These are phyloP conservation scores for Panopea generosa DNA, from an alignment of 2,888 invertebrate species.

Conservation along the genomic window DNA sequence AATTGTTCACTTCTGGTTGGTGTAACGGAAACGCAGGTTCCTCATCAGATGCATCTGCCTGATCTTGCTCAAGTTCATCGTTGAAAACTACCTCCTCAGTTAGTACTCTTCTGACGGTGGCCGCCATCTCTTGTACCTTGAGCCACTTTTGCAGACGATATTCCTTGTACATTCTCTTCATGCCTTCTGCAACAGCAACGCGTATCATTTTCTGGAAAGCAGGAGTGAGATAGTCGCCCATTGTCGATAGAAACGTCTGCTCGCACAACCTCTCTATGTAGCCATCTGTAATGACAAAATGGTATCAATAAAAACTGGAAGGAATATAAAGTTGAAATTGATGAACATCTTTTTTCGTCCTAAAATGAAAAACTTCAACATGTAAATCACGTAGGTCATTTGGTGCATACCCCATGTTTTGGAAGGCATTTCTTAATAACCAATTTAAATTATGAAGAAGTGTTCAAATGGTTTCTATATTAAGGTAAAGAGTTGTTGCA, in stretches of 20 bases:
- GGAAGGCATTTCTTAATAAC: no score
- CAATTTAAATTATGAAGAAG: no score
- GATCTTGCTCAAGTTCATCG: neutral
- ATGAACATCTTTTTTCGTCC: no score
- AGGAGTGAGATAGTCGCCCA: constrained; percentile 40
- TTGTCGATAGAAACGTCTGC: constrained; percentile 41
- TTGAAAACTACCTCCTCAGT: constrained; percentile 3
- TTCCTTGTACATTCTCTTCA: constrained; percentile 63
- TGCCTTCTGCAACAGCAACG: constrained; percentile 53
- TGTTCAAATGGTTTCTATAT: no score
- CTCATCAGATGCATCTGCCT: neutral
- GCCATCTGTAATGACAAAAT: constrained; percentile 51
- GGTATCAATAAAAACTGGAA: no score
- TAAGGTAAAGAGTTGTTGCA: no score
- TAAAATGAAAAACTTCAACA: no score
- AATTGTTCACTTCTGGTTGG: neutral
- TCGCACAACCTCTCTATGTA: constrained; percentile 56
- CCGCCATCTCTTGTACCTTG: constrained; percentile 56
- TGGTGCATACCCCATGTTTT: no score
- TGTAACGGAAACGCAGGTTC: neutral
- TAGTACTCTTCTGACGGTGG: constrained; percentile 44
- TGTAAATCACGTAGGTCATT: no score
- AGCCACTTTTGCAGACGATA: constrained; percentile 58
- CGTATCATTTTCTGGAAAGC: constrained; percentile 57
- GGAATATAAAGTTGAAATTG: no score